phyloP scores from a whole-genome alignment of 2,888 invertebrate genomes.

The Bhutanitis thaidina region DNA sequence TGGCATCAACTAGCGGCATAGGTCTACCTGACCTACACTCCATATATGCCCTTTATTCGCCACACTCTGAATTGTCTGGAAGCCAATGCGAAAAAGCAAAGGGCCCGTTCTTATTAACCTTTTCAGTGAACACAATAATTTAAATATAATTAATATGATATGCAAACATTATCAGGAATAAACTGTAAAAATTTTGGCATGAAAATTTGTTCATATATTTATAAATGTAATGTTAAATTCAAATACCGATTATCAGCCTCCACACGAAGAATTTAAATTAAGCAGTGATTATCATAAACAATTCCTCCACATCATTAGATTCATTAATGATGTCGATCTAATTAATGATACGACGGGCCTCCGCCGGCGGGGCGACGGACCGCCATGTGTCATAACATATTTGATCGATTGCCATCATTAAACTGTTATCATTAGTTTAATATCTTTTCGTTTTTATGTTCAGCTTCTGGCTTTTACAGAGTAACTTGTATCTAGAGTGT shows the following conservation, averaged over 20 bases:
- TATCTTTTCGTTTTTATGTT: constrained; percentile 17
- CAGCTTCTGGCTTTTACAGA: constrained; percentile 26
- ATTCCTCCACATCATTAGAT: constrained; percentile 33
- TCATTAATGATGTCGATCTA: constrained; percentile 51
- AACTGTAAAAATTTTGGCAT: neutral
- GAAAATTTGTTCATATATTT: neutral
- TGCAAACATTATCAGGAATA: no score
- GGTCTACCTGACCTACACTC: no score
- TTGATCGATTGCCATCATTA: constrained; percentile 38
- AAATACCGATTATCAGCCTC: neutral
- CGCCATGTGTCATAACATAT: constrained; percentile 39
- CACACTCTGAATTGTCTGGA: no score
- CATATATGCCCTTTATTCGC: no score
- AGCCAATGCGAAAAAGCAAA: no score
- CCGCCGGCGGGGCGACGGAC: constrained; percentile 33
- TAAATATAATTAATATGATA: no score
- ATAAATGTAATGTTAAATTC: neutral
- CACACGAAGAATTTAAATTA: constrained; percentile 10
- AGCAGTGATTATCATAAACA: constrained; percentile 11
- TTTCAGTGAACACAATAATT: no score
- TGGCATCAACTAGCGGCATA: no score
- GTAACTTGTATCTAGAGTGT: neutral
- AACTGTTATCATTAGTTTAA: constrained; percentile 41
- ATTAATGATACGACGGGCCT: constrained; percentile 47
- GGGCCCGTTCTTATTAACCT: no score